Base-by-base conservation (phyloP, 2,113 vertebrate species). In the Sebastes schlegelii region DNA sequence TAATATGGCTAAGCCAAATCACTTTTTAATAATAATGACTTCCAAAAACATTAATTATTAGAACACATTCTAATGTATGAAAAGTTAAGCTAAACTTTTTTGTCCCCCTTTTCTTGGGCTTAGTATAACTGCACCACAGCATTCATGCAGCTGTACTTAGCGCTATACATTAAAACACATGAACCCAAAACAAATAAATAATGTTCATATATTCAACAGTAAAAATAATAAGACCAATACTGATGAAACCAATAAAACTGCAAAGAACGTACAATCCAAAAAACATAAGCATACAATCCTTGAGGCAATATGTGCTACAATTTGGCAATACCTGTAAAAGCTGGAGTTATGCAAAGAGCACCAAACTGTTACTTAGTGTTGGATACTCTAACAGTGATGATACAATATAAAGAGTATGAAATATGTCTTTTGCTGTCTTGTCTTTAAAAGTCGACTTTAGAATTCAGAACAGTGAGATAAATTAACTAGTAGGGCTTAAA, bases 131-230 rank as follows among this genome's bases (percentile, higher is more conserved):
- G 26, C 17, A 21, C 8, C 21, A 16, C 64, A 48, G 48, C 8
- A 40, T 52, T 19, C 16, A 13, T 48, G n/a, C 64, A 66, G 43
- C 4, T 23, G 12, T 21, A n/a, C 10, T 45, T 3, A 21, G 9
- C 21, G 21, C 1, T 66, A 19, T 46, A 49, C 66, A 70, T 55
- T 70, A 11, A 71, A 62, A 70, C 55, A 42, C 68, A 71, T 55
- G 13, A 43, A 43, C 26, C 26, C 17, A 42, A n/a, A 55, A 52
- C 1, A 42, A n/a, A 71, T 23, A 0, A 2, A 55, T n/a, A 43
- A 71, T 55, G 3, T 71, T 71, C 11, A 43, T 4, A 4, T 34
- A 19, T 69, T 69, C 14, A 54, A 69, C 49, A 40, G 26, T 54
- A 61, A 45, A 52, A 26, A 23, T 11, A 45, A 45, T 65, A 63